phyloP scores from a whole-genome alignment of 2,113 vertebrate genomes.

The Taurulus bubalis region DNA sequence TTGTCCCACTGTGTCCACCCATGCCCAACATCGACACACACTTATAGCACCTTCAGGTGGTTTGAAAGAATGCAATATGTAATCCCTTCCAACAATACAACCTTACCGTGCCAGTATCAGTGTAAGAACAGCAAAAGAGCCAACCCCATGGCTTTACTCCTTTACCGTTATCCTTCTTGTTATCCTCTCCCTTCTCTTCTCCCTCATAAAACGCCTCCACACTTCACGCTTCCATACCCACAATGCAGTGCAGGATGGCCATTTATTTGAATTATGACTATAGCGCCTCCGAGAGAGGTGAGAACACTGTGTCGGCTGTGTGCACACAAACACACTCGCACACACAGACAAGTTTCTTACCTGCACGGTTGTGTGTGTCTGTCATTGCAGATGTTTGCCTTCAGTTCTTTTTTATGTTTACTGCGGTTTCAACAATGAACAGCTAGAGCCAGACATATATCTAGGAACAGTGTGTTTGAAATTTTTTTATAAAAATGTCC shows the following conservation, averaged over 20 bases:
- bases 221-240: slow-evolving; percentile 77
- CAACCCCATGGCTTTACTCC: slow-evolving; percentile 40
- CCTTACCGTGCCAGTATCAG: slow-evolving; percentile 10
- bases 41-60: slow-evolving; percentile 26
- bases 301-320: slow-evolving; percentile 60
- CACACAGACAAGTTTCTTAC: slow-evolving; percentile 32
- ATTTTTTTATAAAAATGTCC: too few relatives aligned
- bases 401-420: slow-evolving; percentile 54
- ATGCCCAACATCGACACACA: slow-evolving; percentile 26
- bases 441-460: slow-evolving; percentile 8
- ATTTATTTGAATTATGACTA: slow-evolving; percentile 79
- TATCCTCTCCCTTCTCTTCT: slow-evolving; percentile 55
- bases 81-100: slow-evolving; percentile 31
- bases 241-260: slow-evolving; percentile 72
- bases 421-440: slow-evolving; percentile 20
- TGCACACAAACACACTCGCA: background rate
- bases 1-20: slow-evolving; percentile 41
- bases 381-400: slow-evolving; percentile 47
- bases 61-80: slow-evolving; percentile 35
- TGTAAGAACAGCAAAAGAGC: slow-evolving; percentile 20
- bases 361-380: slow-evolving; percentile 28
- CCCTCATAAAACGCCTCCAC: slow-evolving; percentile 73
- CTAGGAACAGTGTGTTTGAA: background rate
- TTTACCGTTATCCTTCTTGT: slow-evolving; percentile 56
- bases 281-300: slow-evolving; percentile 62